Percentiles rank a stretch among this genome's conserved stretches.
Conservation (phyloP, 2,113 vertebrate genomes). For the Chloropsis hardwickii region DNA sequence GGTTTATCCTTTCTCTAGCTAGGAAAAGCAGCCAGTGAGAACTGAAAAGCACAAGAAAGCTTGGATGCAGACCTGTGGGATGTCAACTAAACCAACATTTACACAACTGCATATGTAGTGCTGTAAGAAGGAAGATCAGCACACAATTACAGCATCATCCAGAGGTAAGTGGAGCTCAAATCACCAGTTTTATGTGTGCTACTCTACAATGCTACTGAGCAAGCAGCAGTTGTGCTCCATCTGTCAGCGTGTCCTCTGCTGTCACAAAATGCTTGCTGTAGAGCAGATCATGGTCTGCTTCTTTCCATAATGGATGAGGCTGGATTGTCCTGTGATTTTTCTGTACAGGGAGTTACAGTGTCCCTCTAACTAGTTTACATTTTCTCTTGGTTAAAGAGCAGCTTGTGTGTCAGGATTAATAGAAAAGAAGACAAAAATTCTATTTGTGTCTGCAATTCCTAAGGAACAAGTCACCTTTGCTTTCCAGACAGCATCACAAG, state of each 20-base stretch:
- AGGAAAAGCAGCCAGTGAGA: background rate
- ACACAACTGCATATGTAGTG: background rate
- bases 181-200: background rate
- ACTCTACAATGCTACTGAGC: background rate
- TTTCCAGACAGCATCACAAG: background rate
- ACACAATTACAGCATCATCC: background rate
- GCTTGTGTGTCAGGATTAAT: background rate
- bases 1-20: background rate
- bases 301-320: background rate
- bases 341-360: background rate
- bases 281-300: background rate
- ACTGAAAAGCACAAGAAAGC: background rate
- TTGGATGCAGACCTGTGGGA: background rate
- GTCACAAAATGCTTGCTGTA: slow-evolving; percentile 3
- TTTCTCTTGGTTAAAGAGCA: background rate
- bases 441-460: background rate
- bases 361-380: background rate
- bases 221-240: background rate
- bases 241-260: slow-evolving; percentile 10
- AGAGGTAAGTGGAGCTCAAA: background rate
- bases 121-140: background rate
- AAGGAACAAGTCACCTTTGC: background rate
- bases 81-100: background rate
- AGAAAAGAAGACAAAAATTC: background rate
- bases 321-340: background rate